These are phyloP conservation scores for Papilio dardanus DNA, from an alignment of 1,140 invertebrate species.

Conservation along the genomic window DNA sequence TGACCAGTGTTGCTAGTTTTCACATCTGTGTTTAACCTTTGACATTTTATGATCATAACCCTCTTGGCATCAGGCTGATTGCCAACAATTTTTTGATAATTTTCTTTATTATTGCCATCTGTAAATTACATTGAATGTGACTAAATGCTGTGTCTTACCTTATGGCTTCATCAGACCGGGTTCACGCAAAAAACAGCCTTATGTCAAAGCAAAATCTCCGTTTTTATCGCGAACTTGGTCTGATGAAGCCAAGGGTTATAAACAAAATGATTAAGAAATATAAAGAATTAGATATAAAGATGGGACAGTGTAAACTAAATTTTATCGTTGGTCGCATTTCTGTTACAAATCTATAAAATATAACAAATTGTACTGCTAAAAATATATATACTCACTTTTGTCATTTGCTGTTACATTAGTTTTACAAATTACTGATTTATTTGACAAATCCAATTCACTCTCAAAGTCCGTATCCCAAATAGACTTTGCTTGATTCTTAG, in stretches of 20 bases:
- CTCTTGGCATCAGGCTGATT: neutral
- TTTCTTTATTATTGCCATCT: conserved; percentile 18
- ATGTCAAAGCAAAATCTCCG: no score
- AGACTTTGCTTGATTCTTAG: neutral
- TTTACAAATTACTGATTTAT: conserved; percentile 9
- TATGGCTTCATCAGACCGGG: no score
- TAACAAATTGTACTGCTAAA: neutral
- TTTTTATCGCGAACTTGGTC: no score
- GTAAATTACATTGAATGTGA: neutral
- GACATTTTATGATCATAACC: neutral
- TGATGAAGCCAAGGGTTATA: no score
- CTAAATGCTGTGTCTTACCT: no score
- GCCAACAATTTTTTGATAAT: neutral
- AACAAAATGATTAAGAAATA: no score
- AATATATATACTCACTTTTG: neutral
- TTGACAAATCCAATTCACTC: conserved; percentile 55
- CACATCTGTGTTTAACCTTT: neutral
- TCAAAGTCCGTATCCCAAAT: conserved; percentile 67
- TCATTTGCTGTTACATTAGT: neutral
- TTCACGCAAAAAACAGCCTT: no score
- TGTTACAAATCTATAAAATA: no score
- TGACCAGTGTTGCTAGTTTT: neutral
- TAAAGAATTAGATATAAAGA: no score
- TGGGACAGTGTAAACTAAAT: no score
- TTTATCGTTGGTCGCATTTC: no score